Evolutionary conservation across 2,797 vertebrate species (phyloP), one percentile per base, ranked within the genome.

Genomic region (Melopsittacus undulatus): DNA sequence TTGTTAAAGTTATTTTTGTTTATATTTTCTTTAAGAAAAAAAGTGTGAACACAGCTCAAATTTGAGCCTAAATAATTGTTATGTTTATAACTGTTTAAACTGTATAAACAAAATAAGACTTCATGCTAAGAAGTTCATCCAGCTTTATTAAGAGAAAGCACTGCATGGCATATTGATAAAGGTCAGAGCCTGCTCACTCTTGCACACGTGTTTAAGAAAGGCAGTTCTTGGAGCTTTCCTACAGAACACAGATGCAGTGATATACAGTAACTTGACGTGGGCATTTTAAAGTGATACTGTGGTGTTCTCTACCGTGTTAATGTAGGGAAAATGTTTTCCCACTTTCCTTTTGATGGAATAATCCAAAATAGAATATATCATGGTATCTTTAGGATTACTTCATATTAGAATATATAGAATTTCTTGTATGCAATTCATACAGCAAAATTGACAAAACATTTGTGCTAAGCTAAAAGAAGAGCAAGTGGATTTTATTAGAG

Each of bases 261-360:
- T 45, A 9, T 61, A 16, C 0, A 0, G 21, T 45, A 7, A 26
- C 27, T 36, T 91, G 34, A 49, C 18, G 11, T 18, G 15, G 40
- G 15, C 22, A 43, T 42, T 67, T 26, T 38, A 67, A 79, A 92
- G 45, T 24, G 23, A 62, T 73, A 26, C 26, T 62, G 22, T 46
- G 69, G 16, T 17, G 4, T 79, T 79, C 27, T 73, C 13, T 62
- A 11, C 12, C 12, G 16, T 66, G 34, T 20, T 70, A 32, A 67
- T 18, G 38, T 32, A 66, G 24, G 81, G 45, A 73, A 62, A 79
- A 64, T 23, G 8, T 61, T 86, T 93, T 72, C 8, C 23, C 5
- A 8, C 23, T 77, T 91, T 9, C 9, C 16, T 21, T 15, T 26
- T 40, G 62, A 45, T 43, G 27, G 24, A 81, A 48, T 80, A 34